These are phyloP conservation scores for Actinostola sp. DNA, from an alignment of 92 coral and sea anemone species.

Conservation along the genomic window DNA sequence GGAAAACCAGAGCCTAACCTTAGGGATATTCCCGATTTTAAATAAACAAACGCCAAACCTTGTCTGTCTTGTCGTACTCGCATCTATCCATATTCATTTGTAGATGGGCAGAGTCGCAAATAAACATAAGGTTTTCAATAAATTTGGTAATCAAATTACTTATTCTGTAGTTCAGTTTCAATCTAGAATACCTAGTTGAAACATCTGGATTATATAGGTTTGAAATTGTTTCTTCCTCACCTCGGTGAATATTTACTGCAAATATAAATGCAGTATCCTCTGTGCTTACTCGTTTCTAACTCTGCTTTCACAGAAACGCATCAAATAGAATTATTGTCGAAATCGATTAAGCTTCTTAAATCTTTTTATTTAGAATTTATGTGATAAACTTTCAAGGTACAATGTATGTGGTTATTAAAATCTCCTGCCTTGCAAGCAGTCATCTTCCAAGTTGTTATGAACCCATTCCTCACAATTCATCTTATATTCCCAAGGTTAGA, in stretches of 20 bases:
- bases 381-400: not conserved
- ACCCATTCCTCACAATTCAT: conserved; percentile 2
- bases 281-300: too few relatives aligned
- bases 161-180: not conserved
- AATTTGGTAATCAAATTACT: conserved; percentile 2
- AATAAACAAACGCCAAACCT: not conserved
- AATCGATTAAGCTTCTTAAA: not conserved
- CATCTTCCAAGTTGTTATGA: not conserved
- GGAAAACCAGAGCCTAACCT: not conserved
- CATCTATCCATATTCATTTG: conserved; percentile 2
- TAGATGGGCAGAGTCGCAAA: not conserved
- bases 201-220: conserved; percentile 6
- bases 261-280: too few relatives aligned
- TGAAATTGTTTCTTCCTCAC: not conserved
- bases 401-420: not conserved
- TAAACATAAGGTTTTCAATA: not conserved
- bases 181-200: not conserved
- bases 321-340: too few relatives aligned
- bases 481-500: conserved; percentile 45
- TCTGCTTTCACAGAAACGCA: too few relatives aligned
- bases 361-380: not conserved
- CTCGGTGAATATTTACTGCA: too few relatives aligned
- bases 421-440: conserved; percentile 7
- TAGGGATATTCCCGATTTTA: not conserved
- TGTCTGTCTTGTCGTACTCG: not conserved